Conservation (phyloP, 53 echinoderm and acorn worm species). For the Mesocentrotus franciscanus region DNA sequence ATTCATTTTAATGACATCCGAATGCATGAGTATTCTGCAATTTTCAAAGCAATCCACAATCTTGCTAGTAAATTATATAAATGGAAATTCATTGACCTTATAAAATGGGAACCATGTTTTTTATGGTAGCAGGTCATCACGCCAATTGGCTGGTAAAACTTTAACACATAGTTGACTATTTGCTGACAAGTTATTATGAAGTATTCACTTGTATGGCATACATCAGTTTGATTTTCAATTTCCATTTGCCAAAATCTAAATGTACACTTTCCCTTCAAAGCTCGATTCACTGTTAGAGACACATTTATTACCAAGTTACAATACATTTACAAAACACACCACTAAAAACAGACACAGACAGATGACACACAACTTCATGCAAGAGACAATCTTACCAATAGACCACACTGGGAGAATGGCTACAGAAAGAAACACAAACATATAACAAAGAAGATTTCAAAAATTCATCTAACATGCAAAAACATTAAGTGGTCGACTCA, state of each 20-base stretch:
- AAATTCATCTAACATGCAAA: slow-evolving; percentile 40
- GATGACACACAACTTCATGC: not conserved
- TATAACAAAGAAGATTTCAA: not conserved
- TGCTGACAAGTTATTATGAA: not conserved
- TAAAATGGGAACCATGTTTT: not conserved
- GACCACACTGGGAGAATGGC: not conserved
- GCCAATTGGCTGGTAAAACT: not conserved
- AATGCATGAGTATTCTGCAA: not conserved
- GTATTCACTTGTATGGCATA: not conserved
- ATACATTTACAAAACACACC: not conserved
- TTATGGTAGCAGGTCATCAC: not conserved
- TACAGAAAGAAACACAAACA: slow-evolving; percentile 23
- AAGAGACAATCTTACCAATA: not conserved
- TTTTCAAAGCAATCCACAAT: not conserved
- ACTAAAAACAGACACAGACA: slow-evolving; percentile 28
- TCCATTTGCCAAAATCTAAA: not conserved
- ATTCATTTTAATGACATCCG: not conserved
- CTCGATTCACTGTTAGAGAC: not conserved
- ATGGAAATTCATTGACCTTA: not conserved
- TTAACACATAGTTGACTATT: too few species aligned
- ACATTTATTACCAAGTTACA: not conserved
- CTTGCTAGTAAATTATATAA: not conserved
- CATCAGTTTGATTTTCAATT: not conserved
- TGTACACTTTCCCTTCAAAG: not conserved
- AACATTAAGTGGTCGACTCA: not conserved